These are phyloP conservation scores for Coreoperca whiteheadi DNA, from an alignment of 2,113 vertebrate species.

Conservation along the genomic window DNA sequence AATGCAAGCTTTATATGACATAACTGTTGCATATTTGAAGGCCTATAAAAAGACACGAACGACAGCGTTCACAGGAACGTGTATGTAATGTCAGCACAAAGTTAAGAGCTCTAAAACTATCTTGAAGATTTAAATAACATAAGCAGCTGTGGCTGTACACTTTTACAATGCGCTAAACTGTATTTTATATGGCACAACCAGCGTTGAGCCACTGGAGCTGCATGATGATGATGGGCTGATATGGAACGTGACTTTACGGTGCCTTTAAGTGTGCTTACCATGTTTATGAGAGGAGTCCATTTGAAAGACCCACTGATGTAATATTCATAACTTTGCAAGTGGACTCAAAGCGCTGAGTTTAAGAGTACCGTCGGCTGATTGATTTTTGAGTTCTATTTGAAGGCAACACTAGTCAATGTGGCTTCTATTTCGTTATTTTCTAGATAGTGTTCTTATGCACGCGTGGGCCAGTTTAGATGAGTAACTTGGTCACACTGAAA, in stretches of 20 bases:
- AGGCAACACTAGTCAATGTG: slow-evolving; percentile 3
- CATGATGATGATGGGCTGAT: slow-evolving; percentile 22
- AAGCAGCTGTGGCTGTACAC: slow-evolving; percentile 6
- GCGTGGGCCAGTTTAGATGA: neutral
- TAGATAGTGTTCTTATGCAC: neutral
- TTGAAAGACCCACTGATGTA: slow-evolving; percentile 59
- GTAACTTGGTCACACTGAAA: neutral
- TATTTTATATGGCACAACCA: slow-evolving; percentile 23
- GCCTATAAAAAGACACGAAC: slow-evolving; percentile 42
- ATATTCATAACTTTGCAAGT: slow-evolving; percentile 69
- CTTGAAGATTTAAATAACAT: slow-evolving; percentile 45
- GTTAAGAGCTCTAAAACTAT: slow-evolving; percentile 35
- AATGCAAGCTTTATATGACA: slow-evolving; percentile 38
- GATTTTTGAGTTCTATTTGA: slow-evolving; percentile 37
- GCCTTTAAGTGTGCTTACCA: slow-evolving; percentile 68
- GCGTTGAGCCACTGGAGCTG: slow-evolving; percentile 27
- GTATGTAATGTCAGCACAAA: neutral
- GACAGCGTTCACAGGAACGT: slow-evolving; percentile 1
- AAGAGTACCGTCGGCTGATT: slow-evolving; percentile 20
- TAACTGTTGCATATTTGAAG: slow-evolving; percentile 38
- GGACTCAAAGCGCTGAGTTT: slow-evolving; percentile 40
- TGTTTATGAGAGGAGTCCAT: slow-evolving; percentile 66
- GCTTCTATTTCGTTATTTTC: neutral
- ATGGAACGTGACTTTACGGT: slow-evolving; percentile 49
- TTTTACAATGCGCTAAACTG: slow-evolving; percentile 35